Conservation (phyloP, 2,888 invertebrate species). For the Apoda limacodes region DNA sequence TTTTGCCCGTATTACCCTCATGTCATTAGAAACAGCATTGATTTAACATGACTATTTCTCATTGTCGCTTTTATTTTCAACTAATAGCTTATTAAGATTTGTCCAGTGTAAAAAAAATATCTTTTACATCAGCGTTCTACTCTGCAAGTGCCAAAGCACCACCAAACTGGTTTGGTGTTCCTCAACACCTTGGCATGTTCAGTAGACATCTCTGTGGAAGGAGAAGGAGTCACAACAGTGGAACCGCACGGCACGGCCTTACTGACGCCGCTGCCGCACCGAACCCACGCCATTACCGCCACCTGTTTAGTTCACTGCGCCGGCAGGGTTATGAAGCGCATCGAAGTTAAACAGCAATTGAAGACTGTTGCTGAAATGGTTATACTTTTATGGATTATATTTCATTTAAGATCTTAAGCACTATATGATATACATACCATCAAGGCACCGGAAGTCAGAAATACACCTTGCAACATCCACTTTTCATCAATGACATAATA, state of each 20-base stretch:
- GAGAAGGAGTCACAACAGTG: slow-evolving; percentile 38
- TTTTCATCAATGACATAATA: too few relatives aligned
- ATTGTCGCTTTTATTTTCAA: too few relatives aligned
- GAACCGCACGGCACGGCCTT: slow-evolving; percentile 48
- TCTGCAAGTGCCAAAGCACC: slow-evolving; percentile 44
- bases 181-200: slow-evolving; percentile 74
- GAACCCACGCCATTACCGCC: slow-evolving; percentile 27
- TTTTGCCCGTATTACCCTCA: too few relatives aligned
- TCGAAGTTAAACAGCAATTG: slow-evolving; percentile 27
- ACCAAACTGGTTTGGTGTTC: slow-evolving; percentile 67
- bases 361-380: slow-evolving; percentile 46
- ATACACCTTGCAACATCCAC: too few relatives aligned
- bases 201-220: slow-evolving; percentile 43
- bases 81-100: too few relatives aligned
- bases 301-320: slow-evolving; percentile 37
- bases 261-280: slow-evolving; percentile 45
- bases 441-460: too few relatives aligned
- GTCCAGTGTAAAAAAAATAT: too few relatives aligned
- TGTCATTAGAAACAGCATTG: too few relatives aligned
- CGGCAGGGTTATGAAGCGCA: slow-evolving; percentile 40
- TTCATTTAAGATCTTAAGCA: not conserved
- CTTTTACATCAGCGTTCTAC: slow-evolving; percentile 61
- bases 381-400: too few relatives aligned
- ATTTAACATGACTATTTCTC: too few relatives aligned
- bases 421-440: too few relatives aligned